phyloP scores from a whole-genome alignment of 2,888 invertebrate species.

The Ceramica pisi region DNA sequence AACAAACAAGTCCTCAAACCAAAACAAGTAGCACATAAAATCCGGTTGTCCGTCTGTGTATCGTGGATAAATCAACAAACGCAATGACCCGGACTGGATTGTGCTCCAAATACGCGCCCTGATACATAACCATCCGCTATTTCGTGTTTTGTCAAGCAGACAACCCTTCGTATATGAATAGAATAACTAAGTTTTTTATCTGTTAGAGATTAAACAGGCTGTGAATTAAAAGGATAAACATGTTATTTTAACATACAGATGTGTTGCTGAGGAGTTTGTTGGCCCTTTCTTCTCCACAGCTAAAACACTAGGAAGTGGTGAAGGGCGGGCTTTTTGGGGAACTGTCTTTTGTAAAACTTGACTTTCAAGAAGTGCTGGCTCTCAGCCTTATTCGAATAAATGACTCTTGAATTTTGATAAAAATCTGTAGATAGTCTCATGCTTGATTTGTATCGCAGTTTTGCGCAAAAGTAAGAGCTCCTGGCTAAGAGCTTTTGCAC shows the following conservation, averaged over 20 bases:
- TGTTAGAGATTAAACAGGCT: slow-evolving; percentile 3
- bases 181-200: slow-evolving; percentile 33
- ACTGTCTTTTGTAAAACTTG: too few relatives aligned
- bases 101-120: slow-evolving; percentile 59
- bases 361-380: too few relatives aligned
- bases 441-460: too few relatives aligned
- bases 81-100: slow-evolving; percentile 53
- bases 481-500: too few relatives aligned
- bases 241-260: too few relatives aligned
- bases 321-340: too few relatives aligned
- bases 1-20: background rate
- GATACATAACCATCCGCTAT: slow-evolving; percentile 51
- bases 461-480: too few relatives aligned
- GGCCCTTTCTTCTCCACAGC: too few relatives aligned
- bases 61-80: slow-evolving; percentile 58
- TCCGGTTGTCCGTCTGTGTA: slow-evolving; percentile 56
- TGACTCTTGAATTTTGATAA: background rate
- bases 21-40: slow-evolving; percentile 32
- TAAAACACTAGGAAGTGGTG: too few relatives aligned
- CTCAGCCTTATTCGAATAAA: too few relatives aligned
- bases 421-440: background rate
- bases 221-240: background rate
- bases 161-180: slow-evolving; percentile 14
- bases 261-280: too few relatives aligned
- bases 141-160: slow-evolving; percentile 39